Percentiles rank a stretch among this genome's conserved stretches.
These are phyloP conservation scores for Himalopsyche japonica DNA, from an alignment of 2,888 invertebrate genomes.

Conservation along the genomic window DNA sequence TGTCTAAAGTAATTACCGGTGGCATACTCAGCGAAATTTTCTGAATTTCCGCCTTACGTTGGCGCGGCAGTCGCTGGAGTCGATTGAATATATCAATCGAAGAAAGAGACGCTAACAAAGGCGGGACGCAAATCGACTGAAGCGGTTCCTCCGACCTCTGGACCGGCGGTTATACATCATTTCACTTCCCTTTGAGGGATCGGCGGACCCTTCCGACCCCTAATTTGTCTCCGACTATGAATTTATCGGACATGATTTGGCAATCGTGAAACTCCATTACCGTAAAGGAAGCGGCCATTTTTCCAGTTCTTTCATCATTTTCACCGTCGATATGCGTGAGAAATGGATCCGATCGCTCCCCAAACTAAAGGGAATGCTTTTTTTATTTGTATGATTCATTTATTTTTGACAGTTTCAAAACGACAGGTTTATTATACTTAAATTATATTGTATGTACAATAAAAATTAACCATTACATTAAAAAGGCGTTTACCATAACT, in stretches of 20 bases:
- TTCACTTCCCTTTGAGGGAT: conserved; percentile 36
- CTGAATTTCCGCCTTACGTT: background rate
- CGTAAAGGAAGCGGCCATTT: conserved; percentile 6
- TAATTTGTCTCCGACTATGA: conserved; percentile 35
- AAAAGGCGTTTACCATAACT: too few relatives aligned
- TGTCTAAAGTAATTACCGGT: background rate
- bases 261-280: conserved; percentile 22
- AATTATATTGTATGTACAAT: background rate
- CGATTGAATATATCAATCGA: conserved; percentile 27
- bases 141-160: conserved; percentile 5
- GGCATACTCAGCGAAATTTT: background rate
- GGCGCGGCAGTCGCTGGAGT: background rate
- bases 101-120: background rate
- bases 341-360: background rate
- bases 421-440: too few relatives aligned
- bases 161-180: conserved; percentile 34
- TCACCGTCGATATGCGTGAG: background rate
- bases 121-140: background rate
- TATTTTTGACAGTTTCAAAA: background rate
- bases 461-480: too few relatives aligned
- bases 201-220: conserved; percentile 24
- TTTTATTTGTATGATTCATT: background rate
- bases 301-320: background rate
- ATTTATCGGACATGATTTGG: conserved; percentile 31
- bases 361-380: background rate